phyloP scores from a whole-genome alignment of 2,888 invertebrate species.

The Trachelus troglodyta region DNA sequence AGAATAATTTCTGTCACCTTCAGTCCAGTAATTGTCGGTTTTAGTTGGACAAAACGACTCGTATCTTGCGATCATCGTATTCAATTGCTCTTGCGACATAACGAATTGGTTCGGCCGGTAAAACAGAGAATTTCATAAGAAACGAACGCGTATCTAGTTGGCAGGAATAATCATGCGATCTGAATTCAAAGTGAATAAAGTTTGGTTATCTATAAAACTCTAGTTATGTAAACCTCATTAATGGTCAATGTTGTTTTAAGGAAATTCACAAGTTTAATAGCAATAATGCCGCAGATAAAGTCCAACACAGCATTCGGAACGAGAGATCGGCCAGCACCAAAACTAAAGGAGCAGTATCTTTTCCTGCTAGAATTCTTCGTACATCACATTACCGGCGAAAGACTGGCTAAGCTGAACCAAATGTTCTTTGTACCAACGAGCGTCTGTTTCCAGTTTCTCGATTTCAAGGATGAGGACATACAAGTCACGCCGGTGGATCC shows the following conservation, averaged over 20 bases:
- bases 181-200: not conserved
- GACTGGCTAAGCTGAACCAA: conserved; percentile 53
- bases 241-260: not conserved
- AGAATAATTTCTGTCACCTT: too few relatives aligned
- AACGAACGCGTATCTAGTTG: not conserved
- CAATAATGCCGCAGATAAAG: not conserved
- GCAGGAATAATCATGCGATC: not conserved
- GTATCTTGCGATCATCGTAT: too few relatives aligned
- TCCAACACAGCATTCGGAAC: conserved; percentile 1
- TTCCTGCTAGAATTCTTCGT: conserved; percentile 76
- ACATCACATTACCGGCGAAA: conserved; percentile 64
- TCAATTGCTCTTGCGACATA: too few relatives aligned
- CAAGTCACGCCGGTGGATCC: conserved; percentile 51
- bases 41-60: too few relatives aligned
- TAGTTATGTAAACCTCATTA: not conserved
- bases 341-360: conserved; percentile 49
- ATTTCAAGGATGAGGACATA: conserved; percentile 68
- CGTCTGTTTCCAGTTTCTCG: conserved; percentile 71
- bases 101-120: not conserved
- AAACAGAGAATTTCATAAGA: not conserved
- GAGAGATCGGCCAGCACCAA: conserved; percentile 3
- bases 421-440: conserved; percentile 68
- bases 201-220: not conserved
- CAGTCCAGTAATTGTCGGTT: too few relatives aligned
- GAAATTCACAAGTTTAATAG: not conserved